Evolutionary conservation across 2,113 vertebrate species (phyloP).

Genomic region (Rattus rattus): DNA sequence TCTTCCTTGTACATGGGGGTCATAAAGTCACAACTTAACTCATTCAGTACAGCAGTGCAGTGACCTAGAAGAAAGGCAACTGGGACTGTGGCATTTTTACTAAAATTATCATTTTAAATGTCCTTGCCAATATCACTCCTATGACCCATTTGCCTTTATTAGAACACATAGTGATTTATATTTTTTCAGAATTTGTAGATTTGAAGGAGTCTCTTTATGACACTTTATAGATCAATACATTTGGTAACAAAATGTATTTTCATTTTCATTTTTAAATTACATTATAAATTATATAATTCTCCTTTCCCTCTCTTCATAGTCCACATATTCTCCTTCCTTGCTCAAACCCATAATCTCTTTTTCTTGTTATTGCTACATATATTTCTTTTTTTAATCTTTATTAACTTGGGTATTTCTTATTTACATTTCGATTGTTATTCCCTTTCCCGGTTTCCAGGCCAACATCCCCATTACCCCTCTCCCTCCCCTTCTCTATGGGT

Average conservation of each 20-base stretch:
- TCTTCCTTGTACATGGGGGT: not conserved
- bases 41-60: not conserved
- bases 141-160: not conserved
- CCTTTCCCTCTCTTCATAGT: not conserved
- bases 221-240: not conserved
- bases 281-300: not conserved
- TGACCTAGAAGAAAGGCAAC: not conserved
- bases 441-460: too few species aligned
- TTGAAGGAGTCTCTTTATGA: not conserved
- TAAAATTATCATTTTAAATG: not conserved
- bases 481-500: too few species aligned
- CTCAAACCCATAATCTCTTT: not conserved
- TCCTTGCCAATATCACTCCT: not conserved
- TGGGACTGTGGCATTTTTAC: too few species aligned
- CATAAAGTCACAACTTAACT: rapidly evolving
- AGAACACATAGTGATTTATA: not conserved
- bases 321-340: not conserved
- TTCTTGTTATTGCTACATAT: not conserved
- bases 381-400: not conserved
- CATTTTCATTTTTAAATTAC: not conserved
- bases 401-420: too few species aligned
- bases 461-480: too few species aligned
- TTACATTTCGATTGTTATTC: too few species aligned
- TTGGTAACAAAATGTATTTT: not conserved
- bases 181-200: not conserved